Evolutionary conservation across 2,113 vertebrate species (phyloP), one percentile per base, ranked within the genome.

Genomic region (Raja brachyura): DNA sequence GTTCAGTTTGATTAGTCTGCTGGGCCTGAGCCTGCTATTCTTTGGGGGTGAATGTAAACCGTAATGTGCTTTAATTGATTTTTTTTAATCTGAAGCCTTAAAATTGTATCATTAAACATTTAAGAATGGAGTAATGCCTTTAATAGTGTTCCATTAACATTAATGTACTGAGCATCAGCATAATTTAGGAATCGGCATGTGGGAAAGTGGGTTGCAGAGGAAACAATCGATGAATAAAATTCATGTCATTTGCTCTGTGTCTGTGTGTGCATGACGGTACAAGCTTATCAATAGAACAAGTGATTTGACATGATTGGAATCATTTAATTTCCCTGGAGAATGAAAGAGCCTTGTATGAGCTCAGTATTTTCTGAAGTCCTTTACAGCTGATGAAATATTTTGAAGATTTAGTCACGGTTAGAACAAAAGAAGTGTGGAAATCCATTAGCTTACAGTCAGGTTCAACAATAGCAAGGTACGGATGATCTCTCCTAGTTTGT

Each of bases 21-120:
- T 3, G 13, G 31, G 59, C n/a, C 14, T 88, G 25, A 90, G 85
- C 61, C 22, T 90, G n/a, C 85, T 66, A 13, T 90, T 66, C 66
- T 14, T 1, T 4, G 6, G 61, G 28, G n/a, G 4, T 16, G 20
- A n/a, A 4, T 66, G 11, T 25, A 56, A 63, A 56, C n/a, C 28
- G n/a, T 90, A 90, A 66, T 90, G 85, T 33, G 85, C 16, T 63
- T 90, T 90, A 68, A 90, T 90, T 33, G 61, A 68, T 90, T 90
- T 68, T 33, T 66, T 66, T 3, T n/a, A 48, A 48, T 48, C 31
- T 14, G 13, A 18, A 73, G 70, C 59, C 13, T 90, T 66, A 56
- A 56, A 56, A 56, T 28, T n/a, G 16, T 66, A 66, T 68, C 25
- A 14, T 59, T 14, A 68, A 33, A 14, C 83, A 86, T n/a, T 86